Base-by-base conservation (phyloP, 2,113 vertebrate genomes). In the Amblyopsis rosae region DNA sequence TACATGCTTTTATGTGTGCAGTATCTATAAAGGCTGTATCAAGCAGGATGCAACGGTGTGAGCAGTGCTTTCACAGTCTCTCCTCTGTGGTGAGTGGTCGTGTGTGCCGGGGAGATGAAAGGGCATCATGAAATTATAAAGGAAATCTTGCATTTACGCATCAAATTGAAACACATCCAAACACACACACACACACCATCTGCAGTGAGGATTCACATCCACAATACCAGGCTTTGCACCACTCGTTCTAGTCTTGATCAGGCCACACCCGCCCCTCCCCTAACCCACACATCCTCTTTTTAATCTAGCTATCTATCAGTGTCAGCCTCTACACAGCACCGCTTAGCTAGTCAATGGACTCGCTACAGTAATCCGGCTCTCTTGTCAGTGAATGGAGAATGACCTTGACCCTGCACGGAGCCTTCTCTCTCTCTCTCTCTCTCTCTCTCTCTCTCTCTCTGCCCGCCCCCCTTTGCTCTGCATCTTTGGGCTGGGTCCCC, bases 71-170 rank as follows among this genome's bases (percentile, higher is more conserved):
- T 86, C 50, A 73, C 61, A 13, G 58, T 79, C 69, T 71, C 77
- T 81, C 81, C 77, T 67, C 74, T 75, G 75, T 74, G 35, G 35
- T 41, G 3, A 19, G 60, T 65, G 68, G 69, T 77, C 81, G 76
- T 81, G 71, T 63, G 62, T 66, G 59, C 69, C 61, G 79, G 67
- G 41, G 71, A 84, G 87, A 91, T 90, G 78, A 88, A 89, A 88
- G 80, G 67, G 55, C 53, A 62, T 82, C 77, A 79, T 87, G 77
- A 87, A 88, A 80, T 87, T 82, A 83, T 79, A 86, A 83, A 85
- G 85, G 62, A 77, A 78, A 80, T 79, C 69, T 80, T 85, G 70
- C 82, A 70, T 74, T 86, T 82, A 85, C 79, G 82, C 64, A 72
- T 71, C 68, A 68, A 73, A 81, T 81, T 83, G 32, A 87, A 88